phyloP scores from a whole-genome alignment of 1,140 invertebrate species.

The Piezodorus guildinii region DNA sequence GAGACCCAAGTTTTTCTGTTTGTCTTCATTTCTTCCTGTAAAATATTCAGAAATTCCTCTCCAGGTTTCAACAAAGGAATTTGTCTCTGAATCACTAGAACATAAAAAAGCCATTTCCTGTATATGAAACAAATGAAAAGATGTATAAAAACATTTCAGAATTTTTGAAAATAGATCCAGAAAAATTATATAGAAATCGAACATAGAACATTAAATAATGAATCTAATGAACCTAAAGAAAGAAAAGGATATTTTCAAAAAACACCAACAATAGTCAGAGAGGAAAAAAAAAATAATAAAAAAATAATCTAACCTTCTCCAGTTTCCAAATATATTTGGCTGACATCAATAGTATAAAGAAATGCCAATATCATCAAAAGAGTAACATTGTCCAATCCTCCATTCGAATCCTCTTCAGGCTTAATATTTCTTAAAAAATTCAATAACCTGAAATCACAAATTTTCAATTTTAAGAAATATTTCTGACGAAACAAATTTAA shows the following conservation, averaged over 20 bases:
- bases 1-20: slow-evolving; percentile 45
- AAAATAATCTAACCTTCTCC: no score
- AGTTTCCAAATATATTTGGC: slow-evolving; percentile 53
- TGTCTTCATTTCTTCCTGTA: slow-evolving; percentile 41
- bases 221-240: no score
- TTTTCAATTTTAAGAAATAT: no score
- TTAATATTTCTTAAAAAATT: slow-evolving; percentile 35
- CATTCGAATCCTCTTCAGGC: slow-evolving; percentile 36
- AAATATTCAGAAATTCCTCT: slow-evolving; percentile 42
- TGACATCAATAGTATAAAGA: slow-evolving; percentile 73
- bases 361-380: slow-evolving; percentile 70
- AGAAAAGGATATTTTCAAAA: no score
- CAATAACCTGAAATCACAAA: slow-evolving; percentile 33
- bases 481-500: no score
- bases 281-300: no score
- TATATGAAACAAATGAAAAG: no score
- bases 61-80: slow-evolving; percentile 60
- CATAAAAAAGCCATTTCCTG: slow-evolving; percentile 18
- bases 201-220: no score
- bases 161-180: no score
- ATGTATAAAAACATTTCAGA: no score
- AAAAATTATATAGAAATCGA: no score
- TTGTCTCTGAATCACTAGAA: slow-evolving; percentile 49
- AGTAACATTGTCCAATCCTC: slow-evolving; percentile 59
- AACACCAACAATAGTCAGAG: no score